Evolutionary conservation across 2,888 invertebrate genomes (phyloP).

Genomic region (Agrochola macilenta): DNA sequence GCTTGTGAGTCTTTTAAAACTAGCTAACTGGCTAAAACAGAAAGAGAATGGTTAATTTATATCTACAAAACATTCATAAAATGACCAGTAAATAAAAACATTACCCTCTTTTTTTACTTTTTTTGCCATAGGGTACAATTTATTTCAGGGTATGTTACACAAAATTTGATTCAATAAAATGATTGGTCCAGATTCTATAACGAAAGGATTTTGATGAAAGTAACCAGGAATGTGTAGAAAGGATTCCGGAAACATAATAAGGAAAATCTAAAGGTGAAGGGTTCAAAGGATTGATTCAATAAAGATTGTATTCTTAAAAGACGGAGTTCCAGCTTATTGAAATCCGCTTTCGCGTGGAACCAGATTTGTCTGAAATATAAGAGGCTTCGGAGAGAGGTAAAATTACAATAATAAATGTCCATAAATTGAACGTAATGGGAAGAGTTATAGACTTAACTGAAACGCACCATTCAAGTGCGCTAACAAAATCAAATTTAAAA

Average conservation of each 20-base stretch:
- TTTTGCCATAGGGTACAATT: constrained; percentile 4
- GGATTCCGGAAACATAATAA: constrained; percentile 48
- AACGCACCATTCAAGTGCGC: too few species aligned
- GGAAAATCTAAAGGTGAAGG: constrained; percentile 40
- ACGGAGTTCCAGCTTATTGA: constrained; percentile 51
- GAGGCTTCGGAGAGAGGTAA: neutral
- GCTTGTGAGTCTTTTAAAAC: neutral
- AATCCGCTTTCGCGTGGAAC: constrained; percentile 38
- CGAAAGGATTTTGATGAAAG: constrained; percentile 41
- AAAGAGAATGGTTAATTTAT: neutral
- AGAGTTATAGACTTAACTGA: too few species aligned
- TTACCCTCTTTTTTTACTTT: neutral
- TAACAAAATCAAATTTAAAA: too few species aligned
- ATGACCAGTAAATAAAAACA: neutral
- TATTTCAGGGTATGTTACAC: neutral
- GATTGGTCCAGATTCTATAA: neutral
- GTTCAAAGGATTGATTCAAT: constrained; percentile 53
- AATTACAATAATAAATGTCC: neutral
- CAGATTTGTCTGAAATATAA: constrained; percentile 9
- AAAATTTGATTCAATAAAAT: constrained; percentile 23
- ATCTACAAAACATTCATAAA: neutral
- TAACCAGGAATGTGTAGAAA: constrained; percentile 39
- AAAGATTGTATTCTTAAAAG: constrained; percentile 55
- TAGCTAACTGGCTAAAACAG: neutral
- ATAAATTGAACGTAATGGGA: neutral